Conservation (phyloP, 2,888 invertebrate species). For the Mechanitis mazaeus region DNA sequence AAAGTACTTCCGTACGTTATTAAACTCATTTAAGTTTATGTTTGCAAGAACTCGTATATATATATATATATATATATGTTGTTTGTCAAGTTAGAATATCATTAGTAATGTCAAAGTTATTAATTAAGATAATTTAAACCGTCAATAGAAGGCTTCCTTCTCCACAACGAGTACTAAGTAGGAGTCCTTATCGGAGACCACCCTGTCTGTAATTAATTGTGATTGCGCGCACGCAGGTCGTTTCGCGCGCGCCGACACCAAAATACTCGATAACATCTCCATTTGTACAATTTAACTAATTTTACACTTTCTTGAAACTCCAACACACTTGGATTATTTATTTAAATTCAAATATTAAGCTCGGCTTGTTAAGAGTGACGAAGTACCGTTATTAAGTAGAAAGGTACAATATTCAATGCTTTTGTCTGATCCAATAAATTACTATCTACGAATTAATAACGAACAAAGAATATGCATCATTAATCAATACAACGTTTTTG, state of each 20-base stretch:
- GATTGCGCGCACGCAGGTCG: slow-evolving; percentile 23
- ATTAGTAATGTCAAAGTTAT: not conserved
- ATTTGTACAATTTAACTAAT: slow-evolving; percentile 43
- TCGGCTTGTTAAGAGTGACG: slow-evolving; percentile 16
- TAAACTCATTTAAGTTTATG: too few relatives aligned
- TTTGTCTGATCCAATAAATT: not conserved
- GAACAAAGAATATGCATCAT: not conserved
- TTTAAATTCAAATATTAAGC: slow-evolving; percentile 35
- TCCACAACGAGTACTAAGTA: not conserved
- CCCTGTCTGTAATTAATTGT: slow-evolving; percentile 27
- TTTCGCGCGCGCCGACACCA: slow-evolving; percentile 25
- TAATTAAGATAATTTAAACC: not conserved
- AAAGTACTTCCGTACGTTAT: not conserved
- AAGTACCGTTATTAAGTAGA: not conserved
- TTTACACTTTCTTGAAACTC: slow-evolving; percentile 36
- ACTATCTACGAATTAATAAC: slow-evolving; percentile 3
- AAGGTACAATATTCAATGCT: not conserved
- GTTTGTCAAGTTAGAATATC: too few relatives aligned
- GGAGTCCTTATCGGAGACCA: slow-evolving; percentile 18
- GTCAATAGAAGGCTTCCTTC: slow-evolving; percentile 4
- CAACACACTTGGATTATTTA: slow-evolving; percentile 32
- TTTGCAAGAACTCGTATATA: not conserved
- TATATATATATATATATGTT: not conserved
- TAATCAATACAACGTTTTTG: not conserved
- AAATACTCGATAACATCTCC: slow-evolving; percentile 38